phyloP scores from a whole-genome alignment of 2,797 vertebrate genomes.

The Discoglossus pictus region DNA sequence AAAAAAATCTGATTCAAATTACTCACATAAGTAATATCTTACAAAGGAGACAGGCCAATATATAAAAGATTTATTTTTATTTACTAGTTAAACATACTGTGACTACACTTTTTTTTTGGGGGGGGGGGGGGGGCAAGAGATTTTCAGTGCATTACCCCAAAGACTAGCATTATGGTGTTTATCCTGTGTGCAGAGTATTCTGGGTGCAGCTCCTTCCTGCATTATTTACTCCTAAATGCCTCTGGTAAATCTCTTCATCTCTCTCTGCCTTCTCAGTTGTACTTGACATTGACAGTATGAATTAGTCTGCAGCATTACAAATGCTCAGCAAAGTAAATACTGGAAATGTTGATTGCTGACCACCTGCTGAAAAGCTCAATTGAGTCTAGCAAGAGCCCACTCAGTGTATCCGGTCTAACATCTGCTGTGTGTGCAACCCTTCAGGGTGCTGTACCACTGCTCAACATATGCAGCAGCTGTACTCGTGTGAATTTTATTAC shows the following conservation, averaged over 20 bases:
- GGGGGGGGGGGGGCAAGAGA: too few species aligned
- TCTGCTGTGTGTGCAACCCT: not conserved
- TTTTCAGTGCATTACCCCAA: too few species aligned
- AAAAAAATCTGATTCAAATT: too few species aligned
- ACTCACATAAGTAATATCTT: too few species aligned
- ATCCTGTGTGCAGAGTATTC: not conserved
- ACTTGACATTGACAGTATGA: constrained; percentile 33
- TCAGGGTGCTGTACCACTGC: not conserved
- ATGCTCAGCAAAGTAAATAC: constrained; percentile 43
- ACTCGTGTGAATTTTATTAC: too few species aligned
- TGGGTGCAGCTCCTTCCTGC: not conserved
- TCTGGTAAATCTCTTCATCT: constrained; percentile 17
- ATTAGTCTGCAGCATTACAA: constrained; percentile 40
- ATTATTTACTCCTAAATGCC: not conserved
- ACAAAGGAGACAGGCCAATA: too few species aligned
- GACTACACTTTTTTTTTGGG: too few species aligned
- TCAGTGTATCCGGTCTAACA: constrained; percentile 17
- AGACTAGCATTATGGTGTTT: too few species aligned
- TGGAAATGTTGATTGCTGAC: constrained; percentile 47
- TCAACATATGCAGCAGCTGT: constrained; percentile 37
- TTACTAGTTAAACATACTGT: too few species aligned
- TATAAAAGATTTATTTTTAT: too few species aligned
- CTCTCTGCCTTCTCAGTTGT: constrained; percentile 8
- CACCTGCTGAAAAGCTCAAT: constrained; percentile 47
- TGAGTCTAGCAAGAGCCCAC: constrained; percentile 20